Evolutionary conservation across 2,797 vertebrate genomes (phyloP).

Genomic region (Acestrorhynchus altus): DNA sequence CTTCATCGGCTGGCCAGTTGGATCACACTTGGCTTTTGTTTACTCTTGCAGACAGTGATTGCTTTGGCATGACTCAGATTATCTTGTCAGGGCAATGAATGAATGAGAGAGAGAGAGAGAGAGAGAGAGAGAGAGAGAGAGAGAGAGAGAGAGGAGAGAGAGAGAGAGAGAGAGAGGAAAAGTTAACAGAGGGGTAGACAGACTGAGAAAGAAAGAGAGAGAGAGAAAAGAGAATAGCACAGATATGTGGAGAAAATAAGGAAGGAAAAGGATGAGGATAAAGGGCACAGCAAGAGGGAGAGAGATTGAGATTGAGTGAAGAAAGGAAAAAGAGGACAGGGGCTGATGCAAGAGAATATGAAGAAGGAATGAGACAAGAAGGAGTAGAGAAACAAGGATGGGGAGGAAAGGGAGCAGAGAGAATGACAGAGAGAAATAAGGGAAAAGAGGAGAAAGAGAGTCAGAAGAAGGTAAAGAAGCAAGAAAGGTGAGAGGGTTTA

Average conservation of each 20-base stretch:
- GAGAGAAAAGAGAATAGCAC: neutral
- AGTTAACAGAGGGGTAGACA: neutral
- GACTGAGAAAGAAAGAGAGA: conserved; percentile 45
- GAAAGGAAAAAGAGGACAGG: conserved; percentile 9
- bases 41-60: conserved; percentile 69
- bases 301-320: too few relatives aligned
- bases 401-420: conserved; percentile 32
- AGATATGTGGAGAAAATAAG: conserved; percentile 33
- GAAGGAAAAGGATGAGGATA: conserved; percentile 24
- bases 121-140: conserved; percentile 23
- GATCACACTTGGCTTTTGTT: conserved; percentile 75
- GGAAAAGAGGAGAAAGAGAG: conserved; percentile 26
- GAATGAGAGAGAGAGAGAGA: conserved; percentile 32
- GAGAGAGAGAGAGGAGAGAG: neutral
- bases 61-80: conserved; percentile 78
- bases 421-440: neutral
- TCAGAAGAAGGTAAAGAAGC: conserved; percentile 1
- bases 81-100: conserved; percentile 81
- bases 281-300: conserved; percentile 46
- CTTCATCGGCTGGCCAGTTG: conserved; percentile 66
- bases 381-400: conserved; percentile 23
- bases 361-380: too few relatives aligned
- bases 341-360: too few relatives aligned
- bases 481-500: too few relatives aligned
- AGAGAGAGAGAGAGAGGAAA: conserved; percentile 22